Base-by-base conservation (phyloP, 2,113 vertebrate species). In the Pituophis catenifer region DNA sequence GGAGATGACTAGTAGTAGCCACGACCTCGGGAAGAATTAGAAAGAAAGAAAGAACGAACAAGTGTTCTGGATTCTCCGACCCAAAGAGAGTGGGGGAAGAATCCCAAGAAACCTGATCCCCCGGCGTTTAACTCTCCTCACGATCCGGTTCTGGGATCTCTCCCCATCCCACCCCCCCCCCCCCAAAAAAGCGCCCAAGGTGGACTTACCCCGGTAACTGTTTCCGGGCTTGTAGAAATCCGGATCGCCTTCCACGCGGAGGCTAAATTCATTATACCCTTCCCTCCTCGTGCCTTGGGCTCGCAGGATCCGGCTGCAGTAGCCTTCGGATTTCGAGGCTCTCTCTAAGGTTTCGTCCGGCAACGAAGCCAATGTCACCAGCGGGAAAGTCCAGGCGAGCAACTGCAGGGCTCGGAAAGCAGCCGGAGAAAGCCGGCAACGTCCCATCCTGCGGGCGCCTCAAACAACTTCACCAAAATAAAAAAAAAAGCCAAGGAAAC, bases 181-280 rank as follows among this genome's bases (percentile, higher is more conserved):
- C 38, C 44, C 44, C 3, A 48, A 50, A 6, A 88, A 62, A 91
- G 89, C 0, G 52, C 62, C 81, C 70, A n/a, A 65, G 55, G 75
- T 38, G 24, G 58, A 97, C 97, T 98, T 98, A 99, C 99, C 99
- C 97, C 98, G 98, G 97, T 99, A 99, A 96, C 98, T 99, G 98
- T 98, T 99, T 12, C 98, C 99, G 3, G 99, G 99, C 95, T 99
- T 99, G 94, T 99, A 99, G 97, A 97, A 98, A 95, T 99, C 99
- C 0, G 99, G 99, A 92, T 99, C 99, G 90, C 99, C 99, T 95
- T 99, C 99, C 65, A 99, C 98, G 95, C 98, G 98, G 91, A 99
- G 99, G 94, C 98, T 98, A 97, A 99, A 99, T 97, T 99, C 99
- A 91, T 96, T 99, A 96, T 98, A 99, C 91, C 98, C 97, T 96